Base-by-base conservation (phyloP, 2,113 vertebrate genomes). In the Alligator mississippiensis region DNA sequence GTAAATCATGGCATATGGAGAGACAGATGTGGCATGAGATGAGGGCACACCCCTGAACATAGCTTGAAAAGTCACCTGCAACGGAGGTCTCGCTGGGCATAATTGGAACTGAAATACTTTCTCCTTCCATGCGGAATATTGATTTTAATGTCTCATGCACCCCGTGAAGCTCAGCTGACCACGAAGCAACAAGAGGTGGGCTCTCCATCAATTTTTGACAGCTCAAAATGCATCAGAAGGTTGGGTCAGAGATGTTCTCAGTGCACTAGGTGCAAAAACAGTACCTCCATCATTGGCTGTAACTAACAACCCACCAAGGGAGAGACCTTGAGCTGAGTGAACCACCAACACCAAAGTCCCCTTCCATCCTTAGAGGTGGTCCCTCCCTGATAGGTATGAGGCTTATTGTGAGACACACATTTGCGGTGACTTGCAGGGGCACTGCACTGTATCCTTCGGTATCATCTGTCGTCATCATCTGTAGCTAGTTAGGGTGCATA, bases 61-160 rank as follows among this genome's bases (percentile, higher is more conserved):
- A 89, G 15, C 11, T 66, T 84, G 9, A 9, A 75, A 82, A 27
- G 21, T 60, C 11, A 3, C 1, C 6, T 76, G 47, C 16, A 19
- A 6, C 14, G 66, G 62, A 68, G 2, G 2, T 1, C 4, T 59
- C 61, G 3, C 14, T 19, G 6, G 72, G 4, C 61, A 66, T 80
- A 38, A 54, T 59, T 78, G 59, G 8, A 87, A n/a, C 3, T 75
- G 59, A 70, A 3, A 68, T 3, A 15, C 5, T 6, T 1, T 2
- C 2, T 1, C 3, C 0, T 0, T 78, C 55, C 28, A 14, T 7
- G 13, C 2, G 59, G 27, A 4, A 16, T 59, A 3, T 13, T 80
- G 30, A 3, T 6, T 57, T 19, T 5, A 6, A 4, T 28, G 11
- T 8, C 74, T 70, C 63, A 55, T 47, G 28, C 1, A 2, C 11